Evolutionary conservation across 2,888 invertebrate species (phyloP).

Genomic region (Drosophila anceps): DNA sequence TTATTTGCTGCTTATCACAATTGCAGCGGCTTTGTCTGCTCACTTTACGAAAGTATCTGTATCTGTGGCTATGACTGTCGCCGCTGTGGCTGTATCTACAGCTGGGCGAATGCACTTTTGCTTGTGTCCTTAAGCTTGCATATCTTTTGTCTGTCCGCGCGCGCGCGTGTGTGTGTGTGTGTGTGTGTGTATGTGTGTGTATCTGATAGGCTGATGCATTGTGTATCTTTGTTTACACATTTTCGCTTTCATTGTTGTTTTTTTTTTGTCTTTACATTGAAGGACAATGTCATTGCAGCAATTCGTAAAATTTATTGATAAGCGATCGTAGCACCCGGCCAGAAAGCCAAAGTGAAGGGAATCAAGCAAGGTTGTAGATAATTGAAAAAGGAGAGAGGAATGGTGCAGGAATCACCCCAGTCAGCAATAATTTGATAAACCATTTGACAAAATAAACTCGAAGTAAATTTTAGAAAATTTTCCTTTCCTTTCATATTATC

Average conservation of each 20-base stretch:
- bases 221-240: slow-evolving; percentile 67
- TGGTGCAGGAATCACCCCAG: no score
- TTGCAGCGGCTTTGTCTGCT: slow-evolving; percentile 3
- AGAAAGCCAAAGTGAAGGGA: slow-evolving; percentile 42
- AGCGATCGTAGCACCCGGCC: slow-evolving; percentile 63
- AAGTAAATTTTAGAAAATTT: no score
- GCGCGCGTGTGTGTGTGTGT: slow-evolving; percentile 9
- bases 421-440: no score
- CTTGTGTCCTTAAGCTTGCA: slow-evolving; percentile 79
- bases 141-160: slow-evolving; percentile 34
- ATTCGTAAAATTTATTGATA: slow-evolving; percentile 57
- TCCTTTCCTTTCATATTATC: no score
- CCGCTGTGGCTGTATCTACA: slow-evolving; percentile 1
- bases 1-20: slow-evolving; percentile 15
- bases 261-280: slow-evolving; percentile 51
- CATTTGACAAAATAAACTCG: no score
- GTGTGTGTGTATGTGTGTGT: slow-evolving; percentile 16
- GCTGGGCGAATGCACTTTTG: slow-evolving; percentile 57
- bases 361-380: slow-evolving; percentile 48
- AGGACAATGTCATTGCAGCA: slow-evolving; percentile 73
- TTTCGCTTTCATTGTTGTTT: slow-evolving; percentile 44
- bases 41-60: slow-evolving; percentile 3
- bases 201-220: slow-evolving; percentile 51
- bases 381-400: not conserved
- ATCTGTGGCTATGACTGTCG: slow-evolving; percentile 6